Conservation (phyloP, 1,140 invertebrate genomes). For the Pantala flavescens region DNA sequence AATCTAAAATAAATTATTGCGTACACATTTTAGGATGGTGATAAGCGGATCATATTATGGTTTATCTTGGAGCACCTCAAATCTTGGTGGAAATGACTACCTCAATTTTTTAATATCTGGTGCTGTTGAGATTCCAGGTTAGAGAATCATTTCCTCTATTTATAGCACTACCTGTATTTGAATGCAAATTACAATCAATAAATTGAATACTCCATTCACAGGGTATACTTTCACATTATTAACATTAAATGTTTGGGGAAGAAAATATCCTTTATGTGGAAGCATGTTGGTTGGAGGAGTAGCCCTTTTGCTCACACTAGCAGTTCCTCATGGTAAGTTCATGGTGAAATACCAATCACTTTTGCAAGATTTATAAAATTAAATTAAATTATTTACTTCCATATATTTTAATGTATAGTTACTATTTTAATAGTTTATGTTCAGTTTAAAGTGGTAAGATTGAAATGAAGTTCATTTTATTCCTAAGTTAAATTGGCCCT, state of each 20-base stretch:
- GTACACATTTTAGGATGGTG: conserved; percentile 51
- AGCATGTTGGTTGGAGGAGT: conserved; percentile 58
- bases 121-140: conserved; percentile 59
- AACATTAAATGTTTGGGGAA: conserved; percentile 58
- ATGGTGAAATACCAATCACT: too few species aligned
- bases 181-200: too few species aligned
- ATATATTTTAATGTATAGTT: too few species aligned
- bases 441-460: too few species aligned
- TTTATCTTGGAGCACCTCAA: conserved; percentile 64
- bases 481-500: too few species aligned
- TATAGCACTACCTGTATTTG: too few species aligned
- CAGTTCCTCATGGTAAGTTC: conserved; percentile 44
- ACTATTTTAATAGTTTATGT: too few species aligned
- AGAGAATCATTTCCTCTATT: neutral
- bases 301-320: conserved; percentile 45
- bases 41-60: conserved; percentile 73
- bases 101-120: conserved; percentile 67
- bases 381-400: too few species aligned
- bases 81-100: conserved; percentile 59
- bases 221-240: conserved; percentile 57
- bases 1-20: too few species aligned
- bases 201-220: neutral
- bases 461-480: too few species aligned
- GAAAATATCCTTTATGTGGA: conserved; percentile 54
- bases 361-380: too few species aligned